Conservation (phyloP, 1,140 invertebrate genomes). For the Arion vulgaris region DNA sequence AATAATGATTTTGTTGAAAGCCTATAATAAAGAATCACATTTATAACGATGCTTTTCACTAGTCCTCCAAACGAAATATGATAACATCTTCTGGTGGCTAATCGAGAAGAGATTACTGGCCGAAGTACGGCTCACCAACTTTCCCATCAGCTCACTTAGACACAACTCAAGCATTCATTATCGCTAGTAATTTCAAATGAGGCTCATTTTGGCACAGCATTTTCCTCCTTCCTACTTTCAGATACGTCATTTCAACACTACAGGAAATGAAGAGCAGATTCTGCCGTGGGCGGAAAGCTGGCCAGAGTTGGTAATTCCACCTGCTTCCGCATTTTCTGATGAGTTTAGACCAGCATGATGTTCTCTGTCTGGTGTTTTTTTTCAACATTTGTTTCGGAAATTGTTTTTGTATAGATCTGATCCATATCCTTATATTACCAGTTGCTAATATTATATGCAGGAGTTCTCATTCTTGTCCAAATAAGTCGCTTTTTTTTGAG, state of each 20-base stretch:
- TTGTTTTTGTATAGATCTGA: too few species aligned
- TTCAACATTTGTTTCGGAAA: too few species aligned
- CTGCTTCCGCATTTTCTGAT: not conserved
- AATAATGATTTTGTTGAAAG: too few species aligned
- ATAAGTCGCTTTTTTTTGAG: too few species aligned
- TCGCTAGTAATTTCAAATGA: conserved; percentile 9
- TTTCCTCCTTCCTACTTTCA: not conserved
- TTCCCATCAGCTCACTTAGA: not conserved
- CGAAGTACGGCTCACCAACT: not conserved
- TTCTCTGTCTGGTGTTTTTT: too few species aligned
- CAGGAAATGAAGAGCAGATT: conserved; percentile 1
- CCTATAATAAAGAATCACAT: too few species aligned
- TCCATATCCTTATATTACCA: too few species aligned
- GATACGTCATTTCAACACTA: not conserved
- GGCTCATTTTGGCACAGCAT: not conserved
- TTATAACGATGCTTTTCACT: not conserved
- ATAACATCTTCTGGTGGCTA: not conserved
- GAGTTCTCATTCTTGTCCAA: too few species aligned
- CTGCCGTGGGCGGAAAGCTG: not conserved
- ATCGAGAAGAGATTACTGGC: too few species aligned
- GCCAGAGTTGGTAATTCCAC: not conserved
- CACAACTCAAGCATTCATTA: not conserved
- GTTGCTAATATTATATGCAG: too few species aligned
- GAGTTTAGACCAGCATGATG: too few species aligned
- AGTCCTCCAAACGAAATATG: not conserved